A percentile compares a stretch with the other conserved stretches of the same genome.
phyloP scores from a whole-genome alignment of 1,140 invertebrate genomes.

The Holcopasites calliopsidis region DNA sequence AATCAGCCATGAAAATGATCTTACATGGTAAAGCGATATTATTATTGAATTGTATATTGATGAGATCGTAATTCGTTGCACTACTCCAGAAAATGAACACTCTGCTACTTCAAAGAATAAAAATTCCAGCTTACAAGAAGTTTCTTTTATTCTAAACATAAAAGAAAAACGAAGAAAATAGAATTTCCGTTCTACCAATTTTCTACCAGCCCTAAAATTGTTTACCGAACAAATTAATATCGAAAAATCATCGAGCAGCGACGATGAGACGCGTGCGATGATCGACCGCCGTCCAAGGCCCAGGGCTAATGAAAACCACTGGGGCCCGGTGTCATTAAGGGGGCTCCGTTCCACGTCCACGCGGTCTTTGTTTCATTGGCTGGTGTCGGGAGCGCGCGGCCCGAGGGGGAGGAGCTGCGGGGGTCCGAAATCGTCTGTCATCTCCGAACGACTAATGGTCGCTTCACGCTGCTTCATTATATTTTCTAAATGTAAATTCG shows the following conservation, averaged over 20 bases:
- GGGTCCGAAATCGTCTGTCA: slow-evolving; percentile 80
- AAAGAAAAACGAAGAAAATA: too few species aligned
- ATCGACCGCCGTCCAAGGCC: slow-evolving; percentile 3
- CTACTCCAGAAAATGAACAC: too few species aligned
- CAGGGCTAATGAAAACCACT: slow-evolving; percentile 67
- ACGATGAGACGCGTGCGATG: background rate
- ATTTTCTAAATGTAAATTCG: slow-evolving; percentile 81
- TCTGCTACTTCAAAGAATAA: too few species aligned
- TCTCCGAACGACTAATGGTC: slow-evolving; percentile 80
- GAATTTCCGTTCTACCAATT: too few species aligned
- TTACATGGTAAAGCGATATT: too few species aligned
- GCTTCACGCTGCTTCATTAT: slow-evolving; percentile 80
- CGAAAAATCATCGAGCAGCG: background rate
- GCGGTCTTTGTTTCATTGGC: slow-evolving; percentile 73
- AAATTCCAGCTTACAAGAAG: too few species aligned
- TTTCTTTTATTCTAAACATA: too few species aligned
- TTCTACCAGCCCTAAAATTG: too few species aligned
- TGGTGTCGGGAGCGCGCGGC: slow-evolving; percentile 53
- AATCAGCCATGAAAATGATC: too few species aligned
- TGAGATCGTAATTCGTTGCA: too few species aligned
- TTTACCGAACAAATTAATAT: too few species aligned
- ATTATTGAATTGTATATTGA: too few species aligned
- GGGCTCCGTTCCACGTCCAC: slow-evolving; percentile 43
- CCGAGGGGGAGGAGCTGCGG: slow-evolving; percentile 72
- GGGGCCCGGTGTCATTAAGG: slow-evolving; percentile 69